phyloP scores from a whole-genome alignment of 2,113 vertebrate genomes.

The Kryptolebias marmoratus region DNA sequence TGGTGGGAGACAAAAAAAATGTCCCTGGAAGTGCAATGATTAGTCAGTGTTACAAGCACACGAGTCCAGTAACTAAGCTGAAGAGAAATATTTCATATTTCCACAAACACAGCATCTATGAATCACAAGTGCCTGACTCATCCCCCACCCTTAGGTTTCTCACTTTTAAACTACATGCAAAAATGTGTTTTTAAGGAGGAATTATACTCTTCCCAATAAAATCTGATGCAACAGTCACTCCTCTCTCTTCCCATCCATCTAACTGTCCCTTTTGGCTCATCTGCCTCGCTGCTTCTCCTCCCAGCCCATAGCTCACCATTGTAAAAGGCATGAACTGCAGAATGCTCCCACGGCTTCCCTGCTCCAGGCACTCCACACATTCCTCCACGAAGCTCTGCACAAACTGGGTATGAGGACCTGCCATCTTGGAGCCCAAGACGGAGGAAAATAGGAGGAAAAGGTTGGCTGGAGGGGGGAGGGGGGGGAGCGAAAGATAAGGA shows the following conservation, averaged over 20 bases:
- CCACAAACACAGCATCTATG: background rate
- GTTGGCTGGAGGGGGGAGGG: conserved; percentile 84
- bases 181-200: background rate
- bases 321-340: conserved; percentile 99
- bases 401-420: conserved; percentile 96
- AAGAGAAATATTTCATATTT: background rate
- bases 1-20: background rate
- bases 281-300: background rate
- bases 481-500: background rate
- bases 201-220: background rate
- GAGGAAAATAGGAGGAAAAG: conserved; percentile 96
- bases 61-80: no score
- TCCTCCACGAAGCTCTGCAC: conserved; percentile 99
- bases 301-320: conserved; percentile 84
- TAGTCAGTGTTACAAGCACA: background rate
- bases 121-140: background rate
- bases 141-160: background rate
- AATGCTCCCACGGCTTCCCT: conserved; percentile 92
- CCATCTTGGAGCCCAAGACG: conserved; percentile 90
- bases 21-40: no score
- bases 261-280: background rate
- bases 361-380: conserved; percentile 94
- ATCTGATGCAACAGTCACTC: conserved; percentile 14
- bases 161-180: background rate
- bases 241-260: conserved; percentile 3